Evolutionary conservation across 2,888 invertebrate genomes (phyloP), one percentile per base, ranked within the genome.

Genomic region (Euplexia lucipara): DNA sequence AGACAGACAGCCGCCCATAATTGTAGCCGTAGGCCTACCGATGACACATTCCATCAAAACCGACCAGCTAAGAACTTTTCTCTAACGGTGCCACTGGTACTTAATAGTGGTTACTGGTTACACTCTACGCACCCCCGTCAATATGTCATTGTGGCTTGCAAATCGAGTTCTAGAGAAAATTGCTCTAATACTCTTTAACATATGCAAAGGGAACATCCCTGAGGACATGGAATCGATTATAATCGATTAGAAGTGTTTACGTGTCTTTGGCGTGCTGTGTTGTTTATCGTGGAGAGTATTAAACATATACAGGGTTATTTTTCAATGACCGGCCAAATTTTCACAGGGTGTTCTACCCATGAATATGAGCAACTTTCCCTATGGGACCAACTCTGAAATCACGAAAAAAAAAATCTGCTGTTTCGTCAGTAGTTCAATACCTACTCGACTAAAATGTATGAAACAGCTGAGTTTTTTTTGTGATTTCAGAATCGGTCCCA

Each of bases 21-120:
- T 93, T 93, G 91, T 81, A 82, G 88, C 94, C 91, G 70, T 63
- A 67, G 89, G 93, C 86, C 20, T 51, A 59, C 69, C 90, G 94
- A 92, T 92, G 94, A 94, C 94, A 94, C 91, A 92, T 92, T 91
- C 92, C 90, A 90, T 92, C 93, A 90, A 84, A 92, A 89, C 87
- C 81, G 85, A 82, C 70, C 69, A 44, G 34, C 45, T 34, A 47
- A 47, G 65, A 65, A 47, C 83, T 85, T 83, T 75, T 78, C 84
- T 56, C 49, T 88, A 89, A 88, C 87, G 86, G 89, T 82, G 63
- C 59, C 67, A 71, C 68, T 71, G 66, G 65, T 56, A 58, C 44
- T 65, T 60, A 59, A 61, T 69, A 63, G 30, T 54, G 26, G 62
- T 20, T 26, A 48, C 9, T 54, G 26, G 62, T 20, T 26, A 48